Percentiles rank a stretch among this genome's conserved stretches.
Evolutionary conservation across 2,113 vertebrate genomes (phyloP).

Genomic region (Paracyprichromis sp.): DNA sequence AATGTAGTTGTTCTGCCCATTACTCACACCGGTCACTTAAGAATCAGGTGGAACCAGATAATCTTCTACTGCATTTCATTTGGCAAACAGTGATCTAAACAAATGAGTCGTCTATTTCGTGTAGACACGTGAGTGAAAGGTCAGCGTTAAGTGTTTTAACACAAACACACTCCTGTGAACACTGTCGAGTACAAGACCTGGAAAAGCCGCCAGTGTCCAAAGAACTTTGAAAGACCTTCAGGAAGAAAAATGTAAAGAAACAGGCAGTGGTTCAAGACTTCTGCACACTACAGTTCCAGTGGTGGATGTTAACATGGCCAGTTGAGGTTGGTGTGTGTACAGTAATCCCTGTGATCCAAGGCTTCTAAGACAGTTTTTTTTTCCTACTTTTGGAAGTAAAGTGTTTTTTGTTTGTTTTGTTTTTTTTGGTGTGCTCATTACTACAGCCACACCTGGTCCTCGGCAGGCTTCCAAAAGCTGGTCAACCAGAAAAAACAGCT

Average conservation of each 20-base stretch:
- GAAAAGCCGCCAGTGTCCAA: background rate
- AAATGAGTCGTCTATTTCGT: background rate
- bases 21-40: background rate
- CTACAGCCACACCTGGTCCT: background rate
- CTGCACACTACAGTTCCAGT: background rate
- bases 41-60: background rate
- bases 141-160: background rate
- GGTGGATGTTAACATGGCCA: background rate
- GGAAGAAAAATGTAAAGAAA: background rate
- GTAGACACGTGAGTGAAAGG: background rate
- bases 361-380: background rate
- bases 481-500: background rate
- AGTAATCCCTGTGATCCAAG: background rate
- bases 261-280: background rate
- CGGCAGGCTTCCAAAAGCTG: background rate
- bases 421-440: background rate
- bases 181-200: background rate
- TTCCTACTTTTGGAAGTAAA: background rate
- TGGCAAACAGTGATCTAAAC: background rate
- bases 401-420: background rate
- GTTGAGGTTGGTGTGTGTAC: background rate
- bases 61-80: background rate
- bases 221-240: background rate
- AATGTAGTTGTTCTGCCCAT: background rate
- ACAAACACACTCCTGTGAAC: background rate